Base-by-base conservation (phyloP, 2,113 vertebrate species). In the Physeter macrocephalus region DNA sequence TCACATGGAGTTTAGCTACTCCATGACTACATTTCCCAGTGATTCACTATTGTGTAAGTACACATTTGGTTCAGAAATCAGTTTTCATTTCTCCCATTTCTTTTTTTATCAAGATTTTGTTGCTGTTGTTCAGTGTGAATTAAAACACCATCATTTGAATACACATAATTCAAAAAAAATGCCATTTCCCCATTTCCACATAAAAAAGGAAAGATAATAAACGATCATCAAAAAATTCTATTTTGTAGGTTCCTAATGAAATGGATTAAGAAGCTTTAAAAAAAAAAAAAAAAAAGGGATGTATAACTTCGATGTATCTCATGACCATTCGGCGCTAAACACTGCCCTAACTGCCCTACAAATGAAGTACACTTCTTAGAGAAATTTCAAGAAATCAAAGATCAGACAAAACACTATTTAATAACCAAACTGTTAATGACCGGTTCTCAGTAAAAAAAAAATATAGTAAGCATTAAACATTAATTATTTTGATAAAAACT, bases 11-110 rank as follows among this genome's bases (percentile, higher is more conserved):
- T 36, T 0, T 6, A 1, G 36, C 46, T 41, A 57, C 14, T 59
- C 59, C 67, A 6, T 6, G 9, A 57, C n/a, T 25, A 0, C 34
- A 13, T 62, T 93, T 77, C 46, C 39, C 36, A 31, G 78, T 83
- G 52, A 39, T 27, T 36, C 18, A 41, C 36, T 95, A 36, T 9
- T 6, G 13, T 81, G 4, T 61, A 71, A 95, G 41, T n/a, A 29
- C n/a, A 82, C 23, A 29, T 74, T 82, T 72, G 54, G 43, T 93
- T 95, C 52, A 66, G 82, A 77, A 93, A 61, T 74, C 81, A 59
- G 5, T 89, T 95, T 96, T 94, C 72, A 59, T 82, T 87, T 93
- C 62, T 92, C 75, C 62, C 27, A 64, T 92, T 82, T 95, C 71
- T 94, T 95, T 21, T 92, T 83, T 36, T 80, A 29, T 69, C 10